phyloP scores from a whole-genome alignment of 2,797 vertebrate species.

The Myotis vivesi region DNA sequence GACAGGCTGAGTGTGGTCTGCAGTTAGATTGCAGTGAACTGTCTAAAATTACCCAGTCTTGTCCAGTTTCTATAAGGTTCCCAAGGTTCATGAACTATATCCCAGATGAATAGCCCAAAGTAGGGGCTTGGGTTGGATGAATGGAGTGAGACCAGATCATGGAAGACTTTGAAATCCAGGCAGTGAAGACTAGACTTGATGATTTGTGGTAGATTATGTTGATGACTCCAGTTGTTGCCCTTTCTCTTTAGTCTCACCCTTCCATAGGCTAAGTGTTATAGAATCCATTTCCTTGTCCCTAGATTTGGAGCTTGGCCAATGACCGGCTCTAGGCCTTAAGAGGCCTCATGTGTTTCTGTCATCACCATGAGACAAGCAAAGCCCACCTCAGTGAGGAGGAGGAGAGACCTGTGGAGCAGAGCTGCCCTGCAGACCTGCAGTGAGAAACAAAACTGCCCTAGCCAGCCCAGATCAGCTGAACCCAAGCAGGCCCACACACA shows the following conservation, averaged over 20 bases:
- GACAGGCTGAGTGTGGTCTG: neutral
- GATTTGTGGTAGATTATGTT: neutral
- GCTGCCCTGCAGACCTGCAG: neutral
- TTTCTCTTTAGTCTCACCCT: neutral
- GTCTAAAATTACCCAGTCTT: neutral
- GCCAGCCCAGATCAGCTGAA: neutral
- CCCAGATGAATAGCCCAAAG: neutral
- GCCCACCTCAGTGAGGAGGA: neutral
- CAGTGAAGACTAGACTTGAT: neutral
- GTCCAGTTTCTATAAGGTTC: neutral
- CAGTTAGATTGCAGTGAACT: neutral
- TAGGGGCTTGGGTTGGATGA: neutral
- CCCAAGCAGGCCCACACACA: neutral
- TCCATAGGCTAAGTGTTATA: neutral
- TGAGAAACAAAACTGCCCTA: neutral
- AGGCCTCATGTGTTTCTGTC: neutral
- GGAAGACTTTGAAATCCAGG: neutral
- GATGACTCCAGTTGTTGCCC: neutral
- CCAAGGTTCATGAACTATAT: neutral
- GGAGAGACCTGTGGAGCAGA: neutral
- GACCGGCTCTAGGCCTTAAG: neutral
- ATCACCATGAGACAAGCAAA: neutral
- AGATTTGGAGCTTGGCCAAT: neutral
- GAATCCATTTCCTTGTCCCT: neutral
- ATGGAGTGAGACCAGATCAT: neutral